Conservation (phyloP, 2,888 invertebrate genomes). For the Nebria brevicollis region DNA sequence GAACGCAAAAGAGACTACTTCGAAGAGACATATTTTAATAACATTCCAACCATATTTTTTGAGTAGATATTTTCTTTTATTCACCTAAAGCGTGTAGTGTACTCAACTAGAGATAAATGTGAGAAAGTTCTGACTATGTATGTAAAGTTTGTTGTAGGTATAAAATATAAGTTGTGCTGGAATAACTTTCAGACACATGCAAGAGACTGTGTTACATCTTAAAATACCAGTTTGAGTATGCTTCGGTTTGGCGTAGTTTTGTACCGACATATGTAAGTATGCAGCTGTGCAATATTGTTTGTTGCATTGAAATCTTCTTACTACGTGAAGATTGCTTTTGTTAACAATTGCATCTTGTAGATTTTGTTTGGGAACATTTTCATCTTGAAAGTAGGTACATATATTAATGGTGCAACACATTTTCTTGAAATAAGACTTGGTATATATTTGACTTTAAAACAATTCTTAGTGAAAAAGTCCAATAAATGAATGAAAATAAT, state of each 20-base stretch:
- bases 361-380: not conserved
- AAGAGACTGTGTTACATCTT: not conserved
- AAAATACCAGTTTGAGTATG: not conserved
- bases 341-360: not conserved
- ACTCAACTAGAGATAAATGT: constrained; percentile 21
- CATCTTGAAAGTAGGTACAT: not conserved
- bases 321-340: not conserved
- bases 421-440: no score
- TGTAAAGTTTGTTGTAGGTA: constrained; percentile 39
- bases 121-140: constrained; percentile 27
- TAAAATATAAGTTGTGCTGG: constrained; percentile 20
- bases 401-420: no score
- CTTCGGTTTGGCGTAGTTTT: not conserved
- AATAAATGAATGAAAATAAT: no score
- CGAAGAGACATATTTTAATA: not conserved
- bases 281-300: not conserved
- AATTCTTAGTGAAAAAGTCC: no score
- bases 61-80: not conserved
- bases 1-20: not conserved
- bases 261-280: not conserved
- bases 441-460: no score
- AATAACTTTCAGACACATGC: not conserved
- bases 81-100: not conserved
- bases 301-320: not conserved
- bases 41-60: not conserved